Evolutionary conservation across 2,888 invertebrate genomes (phyloP).

Genomic region (Latrodectus hesperus): DNA sequence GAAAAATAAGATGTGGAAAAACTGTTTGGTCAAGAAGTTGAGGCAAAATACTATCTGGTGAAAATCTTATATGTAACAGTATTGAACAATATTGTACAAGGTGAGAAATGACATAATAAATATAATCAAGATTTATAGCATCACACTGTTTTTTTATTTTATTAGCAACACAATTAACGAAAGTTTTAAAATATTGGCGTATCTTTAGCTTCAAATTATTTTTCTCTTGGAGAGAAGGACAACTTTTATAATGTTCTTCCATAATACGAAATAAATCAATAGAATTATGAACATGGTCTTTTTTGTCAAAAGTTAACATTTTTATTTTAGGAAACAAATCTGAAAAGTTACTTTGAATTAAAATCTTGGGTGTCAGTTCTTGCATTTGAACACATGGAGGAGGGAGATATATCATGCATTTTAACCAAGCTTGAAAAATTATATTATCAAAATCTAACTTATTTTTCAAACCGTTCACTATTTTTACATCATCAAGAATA

Average conservation of each 20-base stretch:
- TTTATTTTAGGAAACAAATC: constrained; percentile 21
- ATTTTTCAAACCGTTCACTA: constrained; percentile 13
- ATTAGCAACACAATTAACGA: constrained; percentile 1
- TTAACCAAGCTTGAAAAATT: constrained; percentile 47
- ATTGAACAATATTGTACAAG: constrained; percentile 50
- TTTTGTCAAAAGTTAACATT: constrained; percentile 16
- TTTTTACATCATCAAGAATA: constrained; percentile 23
- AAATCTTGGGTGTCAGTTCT: constrained; percentile 30
- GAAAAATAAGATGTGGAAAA: constrained; percentile 26
- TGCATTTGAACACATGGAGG: constrained; percentile 27
- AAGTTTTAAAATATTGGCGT: constrained; percentile 39
- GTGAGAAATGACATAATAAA: constrained; percentile 42
- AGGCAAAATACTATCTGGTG: constrained; percentile 23
- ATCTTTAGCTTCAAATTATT: constrained; percentile 4
- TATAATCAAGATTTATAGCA: constrained; percentile 6
- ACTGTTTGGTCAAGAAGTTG: constrained; percentile 45
- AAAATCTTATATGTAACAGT: constrained; percentile 33
- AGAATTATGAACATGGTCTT: constrained; percentile 7
- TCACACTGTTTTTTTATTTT: constrained; percentile 15
- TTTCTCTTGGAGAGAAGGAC: constrained; percentile 18
- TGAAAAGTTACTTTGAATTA: constrained; percentile 17
- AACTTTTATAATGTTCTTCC: constrained; percentile 27
- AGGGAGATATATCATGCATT: constrained; percentile 11
- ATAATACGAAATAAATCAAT: constrained; percentile 31
- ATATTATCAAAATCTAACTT: constrained; percentile 18